Base-by-base conservation (phyloP, 2,797 vertebrate species). In the Enteromius fasciolatus region DNA sequence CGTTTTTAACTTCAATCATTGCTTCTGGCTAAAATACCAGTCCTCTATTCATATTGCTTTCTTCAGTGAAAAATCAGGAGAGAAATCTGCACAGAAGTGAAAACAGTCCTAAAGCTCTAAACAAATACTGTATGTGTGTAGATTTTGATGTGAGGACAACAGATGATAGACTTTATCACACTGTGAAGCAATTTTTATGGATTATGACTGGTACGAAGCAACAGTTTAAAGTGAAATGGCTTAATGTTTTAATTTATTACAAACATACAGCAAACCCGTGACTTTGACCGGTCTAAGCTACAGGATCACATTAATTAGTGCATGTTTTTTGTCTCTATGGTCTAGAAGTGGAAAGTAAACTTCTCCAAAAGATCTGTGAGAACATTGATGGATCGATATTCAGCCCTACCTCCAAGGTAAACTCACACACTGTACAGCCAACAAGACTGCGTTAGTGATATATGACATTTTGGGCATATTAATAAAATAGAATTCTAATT, bases 281-380 rank as follows among this genome's bases (percentile, higher is more conserved):
- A 36, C 33, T 36, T 36, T 36, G 33, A 36, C 4, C 52, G 59
- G 52, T 28, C n/a, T 44, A 23, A 44, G 15, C 8, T 70, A 70
- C n/a, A 69, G 11, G 39, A 69, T 69, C 12, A 31, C 17, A 52
- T 23, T 39, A n/a, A 57, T 33, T 15, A n/a, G 28, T 76, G 20
- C 12, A 52, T 52, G 18, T 67, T 78, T 59, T 73, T 3, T 77
- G 10, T 46, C 17, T 64, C 57, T 57, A 33, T 39, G 54, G 25
- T 75, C 87, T 91, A 94, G 96, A 87, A 28, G 90, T 97, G 81
- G 95, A 97, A 88, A 90, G 88, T 76, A 95, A 95, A 79, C 87
- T 97, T 72, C 90, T 97, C 85, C 88, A 73, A 77, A 92, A 89
- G 48, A 93, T 96, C 85, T 97, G 96, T 89, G 93, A 96, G 12